A percentile compares a stretch with the other conserved stretches of the same genome.
These are phyloP conservation scores for Tromatobia lineatoria DNA, from an alignment of 2,888 invertebrate genomes.

Conservation along the genomic window DNA sequence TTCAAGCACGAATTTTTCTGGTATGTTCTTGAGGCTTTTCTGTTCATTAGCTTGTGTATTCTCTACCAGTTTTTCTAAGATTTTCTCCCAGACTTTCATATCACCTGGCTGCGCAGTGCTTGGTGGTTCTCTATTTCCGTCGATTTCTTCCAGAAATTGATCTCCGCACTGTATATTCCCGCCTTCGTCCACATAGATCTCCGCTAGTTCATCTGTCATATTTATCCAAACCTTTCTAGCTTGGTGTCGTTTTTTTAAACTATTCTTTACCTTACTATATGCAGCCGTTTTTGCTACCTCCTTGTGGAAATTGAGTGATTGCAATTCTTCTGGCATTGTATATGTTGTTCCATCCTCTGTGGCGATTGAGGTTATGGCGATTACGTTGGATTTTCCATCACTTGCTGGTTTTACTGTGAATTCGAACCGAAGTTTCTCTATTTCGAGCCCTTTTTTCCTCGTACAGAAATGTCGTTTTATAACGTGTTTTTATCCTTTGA, in stretches of 20 bases:
- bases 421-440: conserved; percentile 24
- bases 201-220: conserved; percentile 14
- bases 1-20: conserved; percentile 50
- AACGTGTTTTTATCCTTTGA: no score
- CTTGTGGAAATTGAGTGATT: conserved; percentile 38
- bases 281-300: conserved; percentile 7
- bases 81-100: no score
- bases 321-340: conserved; percentile 44
- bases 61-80: no score
- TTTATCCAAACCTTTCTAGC: conserved; percentile 59
- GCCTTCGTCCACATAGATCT: conserved; percentile 59
- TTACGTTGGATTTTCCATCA: conserved; percentile 29
- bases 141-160: conserved; percentile 40
- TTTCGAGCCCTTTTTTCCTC: background rate
- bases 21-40: conserved; percentile 35
- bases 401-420: background rate
- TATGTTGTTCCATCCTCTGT: conserved; percentile 24
- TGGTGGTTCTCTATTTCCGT: no score
- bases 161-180: conserved; percentile 54
- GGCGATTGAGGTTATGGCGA: conserved; percentile 56
- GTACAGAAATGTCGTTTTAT: conserved; percentile 44
- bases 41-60: no score
- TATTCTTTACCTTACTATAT: conserved; percentile 49
- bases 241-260: conserved; percentile 58
- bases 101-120: no score